Evolutionary conservation across 2,113 vertebrate genomes (phyloP).

Genomic region (Phalacrocorax aristotelis): DNA sequence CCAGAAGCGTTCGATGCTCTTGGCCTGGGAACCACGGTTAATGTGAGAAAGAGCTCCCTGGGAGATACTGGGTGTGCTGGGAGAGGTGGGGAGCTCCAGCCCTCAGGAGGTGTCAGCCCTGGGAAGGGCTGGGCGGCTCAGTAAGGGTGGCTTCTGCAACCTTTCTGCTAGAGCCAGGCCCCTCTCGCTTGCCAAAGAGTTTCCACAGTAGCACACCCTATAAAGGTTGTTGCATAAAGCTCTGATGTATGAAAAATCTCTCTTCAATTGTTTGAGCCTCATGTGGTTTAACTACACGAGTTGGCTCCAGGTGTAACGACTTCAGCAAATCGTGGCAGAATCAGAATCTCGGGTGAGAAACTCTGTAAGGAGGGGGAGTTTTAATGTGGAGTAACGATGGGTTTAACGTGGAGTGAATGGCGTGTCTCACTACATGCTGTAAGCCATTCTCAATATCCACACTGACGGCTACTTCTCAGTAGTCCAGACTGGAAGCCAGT

Average conservation of each 20-base stretch:
- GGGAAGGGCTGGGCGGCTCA: background rate
- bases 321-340: too few species aligned
- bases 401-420: accelerated
- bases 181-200: background rate
- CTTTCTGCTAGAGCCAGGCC: background rate
- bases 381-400: background rate
- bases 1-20: accelerated
- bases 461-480: background rate
- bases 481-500: background rate
- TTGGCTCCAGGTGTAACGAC: too few species aligned
- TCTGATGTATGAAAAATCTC: too few species aligned
- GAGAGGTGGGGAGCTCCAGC: background rate
- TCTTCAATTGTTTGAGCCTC: background rate
- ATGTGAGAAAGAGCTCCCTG: background rate
- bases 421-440: background rate
- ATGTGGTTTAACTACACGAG: accelerated
- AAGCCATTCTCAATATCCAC: background rate
- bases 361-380: background rate
- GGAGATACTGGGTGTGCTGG: accelerated
- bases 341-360: background rate
- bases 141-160: background rate
- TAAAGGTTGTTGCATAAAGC: background rate
- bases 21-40: background rate
- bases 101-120: background rate
- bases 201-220: accelerated